phyloP scores from a whole-genome alignment of 2,797 vertebrate genomes.

The Pteronotus mesoamericanus region DNA sequence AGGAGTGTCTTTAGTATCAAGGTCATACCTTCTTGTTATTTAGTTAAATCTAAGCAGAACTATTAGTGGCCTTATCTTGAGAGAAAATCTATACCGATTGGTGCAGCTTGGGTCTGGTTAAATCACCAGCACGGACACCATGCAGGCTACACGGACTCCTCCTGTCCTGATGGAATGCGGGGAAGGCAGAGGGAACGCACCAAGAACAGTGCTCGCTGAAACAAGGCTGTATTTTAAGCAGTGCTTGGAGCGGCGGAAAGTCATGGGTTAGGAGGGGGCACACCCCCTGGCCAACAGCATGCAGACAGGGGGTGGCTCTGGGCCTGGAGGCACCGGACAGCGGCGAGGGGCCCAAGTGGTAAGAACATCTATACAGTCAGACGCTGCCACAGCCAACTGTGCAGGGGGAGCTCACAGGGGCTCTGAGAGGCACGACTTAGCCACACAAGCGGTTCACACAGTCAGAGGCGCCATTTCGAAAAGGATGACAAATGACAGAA shows the following conservation, averaged over 20 bases:
- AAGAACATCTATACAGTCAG: fast-evolving
- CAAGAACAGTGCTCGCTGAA: not conserved
- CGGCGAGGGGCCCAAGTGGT: not conserved
- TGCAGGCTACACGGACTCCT: fast-evolving
- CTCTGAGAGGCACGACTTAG: not conserved
- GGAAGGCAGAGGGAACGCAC: not conserved
- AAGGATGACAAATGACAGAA: not conserved
- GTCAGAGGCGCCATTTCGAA: not conserved
- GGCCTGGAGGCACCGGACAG: fast-evolving
- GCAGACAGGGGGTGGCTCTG: not conserved
- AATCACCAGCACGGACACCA: not conserved
- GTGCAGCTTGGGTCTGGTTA: not conserved
- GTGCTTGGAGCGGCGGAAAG: too few species aligned
- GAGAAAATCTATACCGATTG: not conserved
- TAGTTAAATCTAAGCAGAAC: conserved; percentile 19
- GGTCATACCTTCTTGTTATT: not conserved
- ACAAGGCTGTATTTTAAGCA: not conserved
- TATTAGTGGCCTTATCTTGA: not conserved
- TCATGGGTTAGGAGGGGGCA: not conserved
- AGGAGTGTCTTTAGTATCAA: not conserved
- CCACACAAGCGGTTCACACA: not conserved
- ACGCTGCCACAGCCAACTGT: not conserved
- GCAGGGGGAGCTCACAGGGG: not conserved
- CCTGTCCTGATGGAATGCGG: not conserved
- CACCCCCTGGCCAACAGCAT: not conserved